Conservation (phyloP, 1,140 invertebrate species). For the Drosophila malerkotliana region DNA sequence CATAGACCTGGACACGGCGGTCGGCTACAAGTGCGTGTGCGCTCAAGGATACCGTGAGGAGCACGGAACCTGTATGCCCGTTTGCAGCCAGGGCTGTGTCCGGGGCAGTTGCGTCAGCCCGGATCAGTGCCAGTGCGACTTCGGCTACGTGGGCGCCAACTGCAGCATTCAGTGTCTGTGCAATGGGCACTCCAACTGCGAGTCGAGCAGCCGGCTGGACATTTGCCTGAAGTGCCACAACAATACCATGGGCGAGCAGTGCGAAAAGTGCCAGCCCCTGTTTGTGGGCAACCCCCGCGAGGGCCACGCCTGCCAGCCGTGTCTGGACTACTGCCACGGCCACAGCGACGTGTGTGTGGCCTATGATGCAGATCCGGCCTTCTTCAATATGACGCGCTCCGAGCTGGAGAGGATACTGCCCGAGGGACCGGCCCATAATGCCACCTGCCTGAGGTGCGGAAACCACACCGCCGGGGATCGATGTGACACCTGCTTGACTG, state of each 20-base stretch:
- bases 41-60: constrained; percentile 90
- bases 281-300: constrained; percentile 96
- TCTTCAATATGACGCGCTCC: constrained; percentile 86
- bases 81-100: constrained; percentile 95
- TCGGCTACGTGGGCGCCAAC: constrained; percentile 97
- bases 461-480: constrained; percentile 93
- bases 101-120: constrained; percentile 94
- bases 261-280: constrained; percentile 93
- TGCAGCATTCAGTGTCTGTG: constrained; percentile 97
- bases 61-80: constrained; percentile 89
- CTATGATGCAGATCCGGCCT: constrained; percentile 85
- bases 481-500: constrained; percentile 93
- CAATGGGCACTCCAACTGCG: constrained; percentile 96
- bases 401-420: constrained; percentile 86
- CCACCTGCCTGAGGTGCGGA: constrained; percentile 93
- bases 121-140: constrained; percentile 94
- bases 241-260: constrained; percentile 94
- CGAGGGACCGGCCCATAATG: constrained; percentile 88
- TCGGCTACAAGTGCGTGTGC: constrained; percentile 94
- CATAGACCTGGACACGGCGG: constrained; percentile 86
- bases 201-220: constrained; percentile 92
- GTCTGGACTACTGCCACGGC: constrained; percentile 94
- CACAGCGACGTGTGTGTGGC: constrained; percentile 93
- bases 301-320: constrained; percentile 94
- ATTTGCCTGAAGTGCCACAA: constrained; percentile 94